A percentile compares a stretch with the other conserved stretches of the same genome.
phyloP scores from a whole-genome alignment of 2,888 invertebrate genomes.

The Coecobrya sp. region DNA sequence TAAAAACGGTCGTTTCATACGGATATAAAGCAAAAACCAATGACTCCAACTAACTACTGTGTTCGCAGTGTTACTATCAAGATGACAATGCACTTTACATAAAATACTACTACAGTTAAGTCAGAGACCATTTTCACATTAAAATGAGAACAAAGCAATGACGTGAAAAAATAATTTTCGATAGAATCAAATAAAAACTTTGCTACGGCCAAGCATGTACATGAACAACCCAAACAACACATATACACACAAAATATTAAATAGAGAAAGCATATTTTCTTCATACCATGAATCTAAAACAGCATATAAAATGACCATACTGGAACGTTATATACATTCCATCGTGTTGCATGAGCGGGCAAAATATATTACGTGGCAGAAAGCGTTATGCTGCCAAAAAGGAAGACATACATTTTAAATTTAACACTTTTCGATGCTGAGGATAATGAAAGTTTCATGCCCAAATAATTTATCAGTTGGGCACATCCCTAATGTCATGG shows the following conservation, averaged over 20 bases:
- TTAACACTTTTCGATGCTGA: no score
- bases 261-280: neutral
- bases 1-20: conserved; percentile 6
- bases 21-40: neutral
- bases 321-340: no score
- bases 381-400: no score
- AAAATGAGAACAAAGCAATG: no score
- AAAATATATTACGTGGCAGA: no score
- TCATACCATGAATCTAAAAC: neutral
- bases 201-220: conserved; percentile 40
- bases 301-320: no score
- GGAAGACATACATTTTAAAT: no score
- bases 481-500: no score
- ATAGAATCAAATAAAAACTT: conserved; percentile 23
- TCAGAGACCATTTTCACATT: conserved; percentile 4
- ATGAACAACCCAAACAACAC: conserved; percentile 77
- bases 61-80: conserved; percentile 86
- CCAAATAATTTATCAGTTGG: no score
- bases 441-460: no score
- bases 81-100: conserved; percentile 29
- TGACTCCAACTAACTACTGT: conserved; percentile 56
- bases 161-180: neutral
- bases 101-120: neutral
- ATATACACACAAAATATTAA: conserved; percentile 78
- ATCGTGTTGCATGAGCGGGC: no score